These are phyloP conservation scores for Campoletis raptor DNA, from an alignment of 2,888 invertebrate genomes.

Conservation along the genomic window DNA sequence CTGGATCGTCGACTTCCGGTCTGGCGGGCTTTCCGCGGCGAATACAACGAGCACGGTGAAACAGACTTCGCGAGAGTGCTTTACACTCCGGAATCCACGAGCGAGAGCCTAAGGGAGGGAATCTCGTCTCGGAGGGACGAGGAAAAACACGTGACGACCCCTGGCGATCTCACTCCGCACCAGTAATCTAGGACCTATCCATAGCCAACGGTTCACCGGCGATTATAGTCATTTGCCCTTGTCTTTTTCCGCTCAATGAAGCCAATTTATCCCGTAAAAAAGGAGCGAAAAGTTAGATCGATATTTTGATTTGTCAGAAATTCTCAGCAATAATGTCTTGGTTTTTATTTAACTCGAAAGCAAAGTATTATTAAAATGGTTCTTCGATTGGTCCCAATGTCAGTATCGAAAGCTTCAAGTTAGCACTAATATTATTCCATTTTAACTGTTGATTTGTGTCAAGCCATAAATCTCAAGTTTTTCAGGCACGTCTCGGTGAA, in stretches of 20 bases:
- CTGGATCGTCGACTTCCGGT: slow-evolving; percentile 67
- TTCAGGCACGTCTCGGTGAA: neutral
- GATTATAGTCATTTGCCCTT: neutral
- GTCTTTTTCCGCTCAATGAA: neutral
- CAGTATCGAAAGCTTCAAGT: too few relatives aligned
- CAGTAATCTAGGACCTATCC: slow-evolving; percentile 1
- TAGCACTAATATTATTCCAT: neutral
- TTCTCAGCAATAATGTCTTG: neutral
- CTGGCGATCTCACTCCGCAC: slow-evolving; percentile 27
- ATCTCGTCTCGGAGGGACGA: slow-evolving; percentile 44
- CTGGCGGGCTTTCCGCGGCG: slow-evolving; percentile 60
- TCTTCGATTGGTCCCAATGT: neutral
- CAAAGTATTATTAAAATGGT: neutral
- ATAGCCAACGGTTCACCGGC: neutral
- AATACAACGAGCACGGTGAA: slow-evolving; percentile 37
- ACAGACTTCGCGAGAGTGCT: slow-evolving; percentile 47
- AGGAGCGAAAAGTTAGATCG: neutral
- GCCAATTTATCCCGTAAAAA: neutral
- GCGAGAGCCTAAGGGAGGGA: neutral
- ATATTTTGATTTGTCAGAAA: neutral
- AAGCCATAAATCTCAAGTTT: neutral
- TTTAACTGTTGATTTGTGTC: neutral
- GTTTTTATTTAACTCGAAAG: neutral
- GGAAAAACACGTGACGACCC: slow-evolving; percentile 61
- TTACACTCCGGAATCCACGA: slow-evolving; percentile 36